Conservation (phyloP, 2,113 vertebrate species). For the Rhinoptilus africanus region DNA sequence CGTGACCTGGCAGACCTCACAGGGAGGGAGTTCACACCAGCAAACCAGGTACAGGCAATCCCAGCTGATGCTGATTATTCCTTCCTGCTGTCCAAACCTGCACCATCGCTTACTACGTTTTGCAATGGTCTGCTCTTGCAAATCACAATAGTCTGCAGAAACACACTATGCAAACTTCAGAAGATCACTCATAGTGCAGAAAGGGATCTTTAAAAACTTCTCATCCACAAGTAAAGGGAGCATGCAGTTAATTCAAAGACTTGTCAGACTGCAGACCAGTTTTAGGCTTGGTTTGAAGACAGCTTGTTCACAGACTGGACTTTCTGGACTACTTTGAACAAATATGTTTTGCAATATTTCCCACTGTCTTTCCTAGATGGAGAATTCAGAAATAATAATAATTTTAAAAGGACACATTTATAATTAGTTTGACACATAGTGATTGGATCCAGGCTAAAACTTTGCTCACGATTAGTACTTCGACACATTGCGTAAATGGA, state of each 20-base stretch:
- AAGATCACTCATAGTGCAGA: not conserved
- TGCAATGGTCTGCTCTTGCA: not conserved
- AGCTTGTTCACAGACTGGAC: not conserved
- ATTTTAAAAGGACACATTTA: not conserved
- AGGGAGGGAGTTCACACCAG: accelerated
- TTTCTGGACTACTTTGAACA: constrained; percentile 9
- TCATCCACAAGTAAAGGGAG: not conserved
- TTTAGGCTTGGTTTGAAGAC: not conserved
- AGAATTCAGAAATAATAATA: not conserved
- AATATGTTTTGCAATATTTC: not conserved
- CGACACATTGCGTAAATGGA: not conserved
- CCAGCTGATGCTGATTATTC: not conserved
- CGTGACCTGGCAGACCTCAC: not conserved
- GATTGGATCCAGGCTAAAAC: not conserved
- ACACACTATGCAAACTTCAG: not conserved
- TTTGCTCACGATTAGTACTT: not conserved
- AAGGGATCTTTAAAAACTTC: not conserved
- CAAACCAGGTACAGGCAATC: accelerated
- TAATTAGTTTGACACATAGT: not conserved
- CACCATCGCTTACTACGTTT: accelerated
- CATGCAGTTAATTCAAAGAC: not conserved
- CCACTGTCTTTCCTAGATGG: constrained; percentile 30
- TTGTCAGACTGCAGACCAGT: not conserved
- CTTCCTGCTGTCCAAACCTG: not conserved
- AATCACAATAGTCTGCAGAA: not conserved